Base-by-base conservation (phyloP, 2,888 invertebrate genomes). In the Odontomyia ornata region DNA sequence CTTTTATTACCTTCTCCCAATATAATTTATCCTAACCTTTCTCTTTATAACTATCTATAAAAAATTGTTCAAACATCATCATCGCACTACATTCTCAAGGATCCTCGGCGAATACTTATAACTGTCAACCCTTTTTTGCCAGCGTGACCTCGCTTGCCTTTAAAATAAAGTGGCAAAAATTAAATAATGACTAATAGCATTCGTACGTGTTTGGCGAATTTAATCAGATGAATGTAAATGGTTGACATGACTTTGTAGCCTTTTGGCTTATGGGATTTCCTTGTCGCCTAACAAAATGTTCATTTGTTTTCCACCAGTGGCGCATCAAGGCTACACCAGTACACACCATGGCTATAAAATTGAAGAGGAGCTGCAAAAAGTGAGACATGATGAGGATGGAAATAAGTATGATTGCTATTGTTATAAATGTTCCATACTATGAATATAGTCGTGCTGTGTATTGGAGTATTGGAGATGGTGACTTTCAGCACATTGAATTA, bases 401-500 rank as follows among this genome's bases (percentile, higher is more conserved):
- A 46, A 43, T 67, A 46, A 46, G 21, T 23, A 69, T 69, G 69
- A 46, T 69, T 69, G 30, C 47, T 5, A 69, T 69, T 47, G 46
- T 46, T 69, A 69, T 47, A 47, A 69, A 46, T 47, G 47, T 13
- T 64, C 28, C 23, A 15, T 52, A 23, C 23, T 25, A 60, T 60
- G 60, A 25, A 21, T 60, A 60, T 15, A 36, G 4, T 52, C 52
- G 36, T 36, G 52, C 13, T 52, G 52, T 5, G 36, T 36, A 9
- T 52, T 52, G n/a, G n/a, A n/a, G n/a, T n/a, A n/a, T n/a, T n/a
- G n/a, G n/a, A 13, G 18, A 52, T 18, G 18, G 5, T 18, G 18
- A 79, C 78, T 80, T 79, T 77, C 78, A 78, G 77, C 79, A 78
- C 80, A 79, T 80, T 80, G 80, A 80, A 80, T 80, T 80, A 80